Evolutionary conservation across 1,140 invertebrate species (phyloP).

Genomic region (Maniola jurtina): DNA sequence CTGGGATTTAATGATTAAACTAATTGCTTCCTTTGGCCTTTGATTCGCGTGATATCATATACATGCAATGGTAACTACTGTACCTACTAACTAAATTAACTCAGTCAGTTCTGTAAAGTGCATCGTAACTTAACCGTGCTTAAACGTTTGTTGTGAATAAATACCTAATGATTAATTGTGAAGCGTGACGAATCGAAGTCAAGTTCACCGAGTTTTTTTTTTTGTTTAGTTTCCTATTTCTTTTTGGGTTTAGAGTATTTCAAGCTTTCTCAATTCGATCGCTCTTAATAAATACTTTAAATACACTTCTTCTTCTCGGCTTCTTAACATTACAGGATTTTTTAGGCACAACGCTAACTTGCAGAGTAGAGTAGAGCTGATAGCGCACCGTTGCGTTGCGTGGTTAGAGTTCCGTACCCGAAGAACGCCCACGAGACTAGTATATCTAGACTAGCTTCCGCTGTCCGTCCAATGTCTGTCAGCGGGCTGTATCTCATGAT

Average conservation of each 20-base stretch:
- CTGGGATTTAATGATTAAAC: not conserved
- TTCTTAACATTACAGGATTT: too few species aligned
- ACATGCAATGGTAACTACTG: too few species aligned
- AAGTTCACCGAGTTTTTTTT: not conserved
- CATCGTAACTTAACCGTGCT: not conserved
- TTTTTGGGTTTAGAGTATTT: not conserved
- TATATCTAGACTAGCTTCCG: too few species aligned
- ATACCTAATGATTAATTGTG: not conserved
- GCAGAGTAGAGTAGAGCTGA: too few species aligned
- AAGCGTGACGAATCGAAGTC: not conserved
- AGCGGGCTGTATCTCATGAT: too few species aligned
- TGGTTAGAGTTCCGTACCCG: too few species aligned
- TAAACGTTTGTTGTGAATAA: not conserved
- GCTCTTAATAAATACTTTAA: not conserved
- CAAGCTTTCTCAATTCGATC: not conserved
- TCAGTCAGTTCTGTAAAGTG: not conserved
- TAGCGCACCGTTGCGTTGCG: too few species aligned
- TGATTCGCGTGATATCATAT: not conserved
- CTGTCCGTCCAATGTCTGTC: too few species aligned
- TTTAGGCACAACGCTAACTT: too few species aligned
- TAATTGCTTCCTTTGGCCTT: constrained; percentile 3
- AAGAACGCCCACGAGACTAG: too few species aligned
- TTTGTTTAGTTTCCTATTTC: too few species aligned
- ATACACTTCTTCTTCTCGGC: too few species aligned
- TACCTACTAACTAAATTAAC: not conserved